Evolutionary conservation across 2,888 invertebrate species (phyloP), one percentile per base, ranked within the genome.

Genomic region (Cyclophora punctaria): DNA sequence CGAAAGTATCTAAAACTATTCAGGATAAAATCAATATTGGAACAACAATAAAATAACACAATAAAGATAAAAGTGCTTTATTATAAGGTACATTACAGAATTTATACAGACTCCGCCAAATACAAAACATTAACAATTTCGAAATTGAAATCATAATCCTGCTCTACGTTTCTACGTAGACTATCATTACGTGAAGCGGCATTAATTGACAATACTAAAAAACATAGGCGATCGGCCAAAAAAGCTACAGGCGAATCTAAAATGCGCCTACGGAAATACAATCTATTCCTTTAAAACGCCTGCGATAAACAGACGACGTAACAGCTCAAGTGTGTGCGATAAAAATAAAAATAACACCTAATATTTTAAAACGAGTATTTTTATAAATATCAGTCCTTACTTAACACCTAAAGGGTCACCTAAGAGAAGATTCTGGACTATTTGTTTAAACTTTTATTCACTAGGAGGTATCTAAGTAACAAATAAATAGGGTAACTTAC

Each of bases 361-460:
- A 5, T 37, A 37, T 58, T 52, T 53, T 61, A 60, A 61, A 58
- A 52, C 71, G 74, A 77, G 72, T 75, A 81, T 78, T 75, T 71
- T 71, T 73, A 73, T 69, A 69, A 76, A 71, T 82, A 87, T 87
- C 87, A 86, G 87, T 87, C 82, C 87, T 78, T 83, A 83, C 86
- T 87, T 87, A 87, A 78, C 62, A 66, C 57, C 83, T 84, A 87
- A 71, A 66, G 66, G 71, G 69, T 48, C 69, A 64, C 62, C 67
- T 62, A 60, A 37, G 52, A 62, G 49, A 63, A 60, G 57, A 66
- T 62, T 60, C 59, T 66, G 63, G 62, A 63, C 63, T 69, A 66
- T 64, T 58, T 63, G 56, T 55, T 57, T 61, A 43, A 43, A 5
- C 34, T 37, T 61, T 57, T 59, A 57, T 57, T 58, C 58, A 60